A percentile compares a stretch with the other conserved stretches of the same genome.
Evolutionary conservation across 2,888 invertebrate species (phyloP).

Genomic region (Thecocarcelia acutangulata): DNA sequence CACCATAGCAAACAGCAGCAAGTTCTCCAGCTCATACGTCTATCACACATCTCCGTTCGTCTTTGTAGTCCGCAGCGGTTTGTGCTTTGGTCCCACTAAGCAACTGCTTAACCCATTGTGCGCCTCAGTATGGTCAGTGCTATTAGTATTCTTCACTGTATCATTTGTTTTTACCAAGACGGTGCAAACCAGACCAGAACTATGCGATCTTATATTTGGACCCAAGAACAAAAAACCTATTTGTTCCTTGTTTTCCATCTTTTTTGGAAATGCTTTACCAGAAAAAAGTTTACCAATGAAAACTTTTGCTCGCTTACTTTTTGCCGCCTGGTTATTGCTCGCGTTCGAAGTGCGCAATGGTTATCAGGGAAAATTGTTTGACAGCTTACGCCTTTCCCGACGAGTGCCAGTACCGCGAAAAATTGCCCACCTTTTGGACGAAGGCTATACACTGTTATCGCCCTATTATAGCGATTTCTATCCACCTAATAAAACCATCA

Average conservation of each 20-base stretch:
- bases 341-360: slow-evolving; percentile 76
- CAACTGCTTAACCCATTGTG: slow-evolving; percentile 73
- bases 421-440: slow-evolving; percentile 68
- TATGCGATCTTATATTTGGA: slow-evolving; percentile 68
- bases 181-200: slow-evolving; percentile 6
- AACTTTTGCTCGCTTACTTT: slow-evolving; percentile 73
- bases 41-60: slow-evolving; percentile 74
- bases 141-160: slow-evolving; percentile 54
- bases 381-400: slow-evolving; percentile 73
- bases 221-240: slow-evolving; percentile 67
- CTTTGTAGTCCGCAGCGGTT: slow-evolving; percentile 72
- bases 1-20: slow-evolving; percentile 68
- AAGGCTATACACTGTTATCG: slow-evolving; percentile 72
- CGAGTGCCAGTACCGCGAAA: slow-evolving; percentile 71
- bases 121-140: slow-evolving; percentile 70
- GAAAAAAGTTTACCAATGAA: slow-evolving; percentile 66
- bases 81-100: slow-evolving; percentile 68
- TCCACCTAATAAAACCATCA: slow-evolving; percentile 70
- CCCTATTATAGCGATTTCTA: slow-evolving; percentile 71
- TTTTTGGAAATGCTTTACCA: slow-evolving; percentile 74
- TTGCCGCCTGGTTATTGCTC: slow-evolving; percentile 75
- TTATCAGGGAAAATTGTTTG: slow-evolving; percentile 78
- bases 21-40: slow-evolving; percentile 71
- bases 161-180: slow-evolving; percentile 49
- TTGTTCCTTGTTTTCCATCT: slow-evolving; percentile 70